Evolutionary conservation across 2,113 vertebrate species (phyloP), one percentile per base, ranked within the genome.

Genomic region (Psittacus erithacus): DNA sequence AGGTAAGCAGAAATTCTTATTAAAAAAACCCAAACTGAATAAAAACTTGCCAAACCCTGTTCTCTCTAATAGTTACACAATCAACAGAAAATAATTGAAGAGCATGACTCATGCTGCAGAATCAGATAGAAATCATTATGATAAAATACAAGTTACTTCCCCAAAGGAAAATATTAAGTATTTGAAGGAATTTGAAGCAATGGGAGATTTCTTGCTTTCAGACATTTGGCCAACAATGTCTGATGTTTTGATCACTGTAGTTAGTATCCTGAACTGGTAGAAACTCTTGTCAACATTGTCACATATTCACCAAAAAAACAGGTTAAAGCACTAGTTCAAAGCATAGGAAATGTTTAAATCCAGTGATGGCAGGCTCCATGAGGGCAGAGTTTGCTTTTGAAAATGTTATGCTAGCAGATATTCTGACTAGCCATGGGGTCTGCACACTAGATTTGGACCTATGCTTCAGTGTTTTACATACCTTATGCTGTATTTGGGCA

Each of bases 1-100:
- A 98, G 99, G 99, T 99, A 98, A 98, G 98, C 41, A 89, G 47
- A 91, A 89, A 75, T 74, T 88, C 76, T 86, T 79, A 65, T 87
- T 93, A 25, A 79, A 93, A 91, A 69, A 57, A 0, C 8, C 10
- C 33, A 79, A 89, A 91, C 27, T 46, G 71, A 88, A 63, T 74
- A 86, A 71, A 95, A 71, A 81, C 44, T 41, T 64, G 28, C 77
- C 43, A 90, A 91, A 95, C 81, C 59, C 70, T 7, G 50, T 90
- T 90, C 57, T 91, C 52, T 35, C 39, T 76, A 70, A 82, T 95
- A 96, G 91, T 95, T 96, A 87, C 64, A 60, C 70, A 89, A 95
- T 95, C 75, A 81, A 64, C 78, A 85, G 94, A 95, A 96, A 91
- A 83, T 96, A 88, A 96, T 95, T 95, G 78, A 97, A 95, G 78